Conservation (phyloP, 2,113 vertebrate genomes). For the Megaleporinus macrocephalus region DNA sequence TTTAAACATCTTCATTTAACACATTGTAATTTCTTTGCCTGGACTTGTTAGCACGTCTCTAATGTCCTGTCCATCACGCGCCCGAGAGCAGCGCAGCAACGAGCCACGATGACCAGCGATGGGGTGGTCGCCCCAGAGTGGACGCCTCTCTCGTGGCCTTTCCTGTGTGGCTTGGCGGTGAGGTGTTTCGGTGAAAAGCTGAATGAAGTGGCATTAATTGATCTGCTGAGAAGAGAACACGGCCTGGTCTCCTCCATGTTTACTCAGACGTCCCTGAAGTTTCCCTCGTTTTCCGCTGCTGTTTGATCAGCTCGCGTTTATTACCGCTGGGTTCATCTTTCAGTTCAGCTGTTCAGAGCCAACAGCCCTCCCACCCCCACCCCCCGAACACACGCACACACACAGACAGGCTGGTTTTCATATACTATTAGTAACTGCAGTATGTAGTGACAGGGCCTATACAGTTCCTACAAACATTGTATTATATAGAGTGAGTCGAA, state of each 20-base stretch:
- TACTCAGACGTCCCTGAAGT: slow-evolving; percentile 55
- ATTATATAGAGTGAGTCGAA: too few relatives aligned
- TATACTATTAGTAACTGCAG: too few relatives aligned
- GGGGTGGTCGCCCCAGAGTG: too few relatives aligned
- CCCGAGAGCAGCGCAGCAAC: too few relatives aligned
- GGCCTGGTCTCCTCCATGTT: slow-evolving; percentile 47
- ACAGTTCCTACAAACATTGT: too few relatives aligned
- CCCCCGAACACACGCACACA: slow-evolving; percentile 16
- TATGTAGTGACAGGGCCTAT: too few relatives aligned
- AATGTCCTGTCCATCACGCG: neutral
- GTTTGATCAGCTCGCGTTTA: slow-evolving; percentile 65
- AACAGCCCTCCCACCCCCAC: slow-evolving; percentile 1
- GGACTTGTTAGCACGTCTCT: neutral
- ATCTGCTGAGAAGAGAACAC: slow-evolving; percentile 39
- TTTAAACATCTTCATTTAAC: neutral
- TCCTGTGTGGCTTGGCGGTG: slow-evolving; percentile 25
- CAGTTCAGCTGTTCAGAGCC: slow-evolving; percentile 55
- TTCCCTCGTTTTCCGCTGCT: slow-evolving; percentile 43
- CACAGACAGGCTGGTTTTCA: too few relatives aligned
- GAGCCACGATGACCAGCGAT: too few relatives aligned
- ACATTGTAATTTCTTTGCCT: neutral
- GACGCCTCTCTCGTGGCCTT: slow-evolving; percentile 14
- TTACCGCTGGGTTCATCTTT: slow-evolving; percentile 56
- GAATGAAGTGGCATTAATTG: neutral
- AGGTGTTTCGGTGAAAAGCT: too few relatives aligned